Evolutionary conservation across 1,140 invertebrate species (phyloP), one percentile per base, ranked within the genome.

Genomic region (Pogonomyrmex barbatus): DNA sequence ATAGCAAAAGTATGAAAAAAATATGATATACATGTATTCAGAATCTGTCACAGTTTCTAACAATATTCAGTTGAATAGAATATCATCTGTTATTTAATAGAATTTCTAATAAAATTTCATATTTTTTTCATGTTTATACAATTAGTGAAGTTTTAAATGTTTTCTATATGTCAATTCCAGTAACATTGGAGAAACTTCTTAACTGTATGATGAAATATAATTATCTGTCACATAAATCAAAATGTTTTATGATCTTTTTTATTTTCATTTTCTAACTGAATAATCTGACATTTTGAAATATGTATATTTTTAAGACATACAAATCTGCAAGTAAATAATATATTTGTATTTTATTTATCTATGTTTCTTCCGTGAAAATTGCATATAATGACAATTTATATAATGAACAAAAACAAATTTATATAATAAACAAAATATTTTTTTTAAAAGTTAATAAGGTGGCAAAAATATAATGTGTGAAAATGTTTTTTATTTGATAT

Each of bases 241-340:
- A 50, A 4, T 6, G 1, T 17, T 39, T 77, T 47, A 36, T 65
- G 4, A 5, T 4, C 1, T 65, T 63, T 81, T 4, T 81, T 4
- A 42, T 54, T 24, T 1, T 70, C 50, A 78, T 78, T 81, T 79
- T 39, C 4, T 10, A 81, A 17, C 12, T 10, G 42, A 54, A 3
- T 54, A 1, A 12, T 14, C 8, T 81, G 17, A 81, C 62, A 45
- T 68, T 81, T 81, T 36, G n/a, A 81, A 54, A 56, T 2, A 42
- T 47, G 45, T 52, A 24, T 67, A 5, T 42, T 45, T 30, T 8
- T 68, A 68, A 56, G 68, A 24, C 33, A 42, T 30, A 78, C 36
- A 75, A 24, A n/a, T 42, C 1, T 0, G 14, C 33, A 73, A 63
- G 36, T 63, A 73, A 63, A 14, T 63, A 63, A 62, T 33, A 5